phyloP scores from a whole-genome alignment of 92 coral and sea anemone genomes.

The Muricea muricata region DNA sequence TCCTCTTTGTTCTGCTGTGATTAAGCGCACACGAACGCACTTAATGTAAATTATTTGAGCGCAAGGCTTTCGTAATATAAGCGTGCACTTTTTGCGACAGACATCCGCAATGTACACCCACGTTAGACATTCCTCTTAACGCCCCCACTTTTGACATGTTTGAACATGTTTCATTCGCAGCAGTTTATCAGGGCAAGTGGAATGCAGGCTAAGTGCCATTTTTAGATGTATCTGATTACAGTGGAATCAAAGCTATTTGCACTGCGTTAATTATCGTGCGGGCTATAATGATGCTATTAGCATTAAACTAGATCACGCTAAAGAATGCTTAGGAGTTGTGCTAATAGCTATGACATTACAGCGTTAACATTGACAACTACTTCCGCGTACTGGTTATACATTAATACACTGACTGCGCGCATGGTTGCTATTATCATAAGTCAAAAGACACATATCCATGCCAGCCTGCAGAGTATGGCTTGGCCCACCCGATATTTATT shows the following conservation, averaged over 20 bases:
- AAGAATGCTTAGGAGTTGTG: no score
- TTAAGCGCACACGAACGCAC: no score
- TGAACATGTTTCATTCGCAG: slow-evolving; percentile 4
- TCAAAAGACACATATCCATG: no score
- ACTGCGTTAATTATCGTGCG: neutral
- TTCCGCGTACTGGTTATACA: no score
- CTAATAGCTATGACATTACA: no score
- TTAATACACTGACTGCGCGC: no score
- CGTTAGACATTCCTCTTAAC: neutral
- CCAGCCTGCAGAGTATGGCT: no score
- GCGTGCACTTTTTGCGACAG: neutral
- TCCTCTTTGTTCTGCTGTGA: neutral
- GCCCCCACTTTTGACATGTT: slow-evolving; percentile 13
- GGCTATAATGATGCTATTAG: neutral
- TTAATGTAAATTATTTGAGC: neutral
- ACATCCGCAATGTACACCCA: neutral
- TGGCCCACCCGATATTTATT: no score
- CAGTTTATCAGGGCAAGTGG: neutral
- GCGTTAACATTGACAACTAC: no score
- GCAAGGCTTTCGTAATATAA: neutral
- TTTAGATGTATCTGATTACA: neutral
- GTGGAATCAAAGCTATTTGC: neutral
- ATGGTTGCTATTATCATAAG: no score
- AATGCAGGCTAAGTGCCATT: neutral
- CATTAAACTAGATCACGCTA: no score